Percentiles rank a stretch among this genome's conserved stretches.
These are phyloP conservation scores for Lottia gigantea DNA, from an alignment of 2,888 invertebrate species.

Conservation along the genomic window DNA sequence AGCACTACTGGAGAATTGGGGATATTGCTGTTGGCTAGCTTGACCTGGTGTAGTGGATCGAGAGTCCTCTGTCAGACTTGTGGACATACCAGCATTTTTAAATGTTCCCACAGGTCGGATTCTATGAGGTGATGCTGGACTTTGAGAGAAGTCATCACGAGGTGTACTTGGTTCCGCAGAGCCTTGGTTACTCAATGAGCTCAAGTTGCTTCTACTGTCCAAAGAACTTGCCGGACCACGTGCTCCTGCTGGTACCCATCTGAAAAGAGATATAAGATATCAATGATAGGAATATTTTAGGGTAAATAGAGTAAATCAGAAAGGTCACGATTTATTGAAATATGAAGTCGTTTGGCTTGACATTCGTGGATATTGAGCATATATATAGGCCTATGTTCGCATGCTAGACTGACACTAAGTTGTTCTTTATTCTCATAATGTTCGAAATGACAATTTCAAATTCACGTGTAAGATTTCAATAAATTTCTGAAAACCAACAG, in stretches of 20 bases:
- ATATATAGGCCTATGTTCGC: too few relatives aligned
- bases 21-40: neutral
- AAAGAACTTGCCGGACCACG: neutral
- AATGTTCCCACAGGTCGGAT: neutral
- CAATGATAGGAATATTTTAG: too few relatives aligned
- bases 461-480: too few relatives aligned
- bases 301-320: too few relatives aligned
- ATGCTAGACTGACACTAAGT: too few relatives aligned
- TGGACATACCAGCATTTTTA: neutral
- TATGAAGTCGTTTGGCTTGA: too few relatives aligned
- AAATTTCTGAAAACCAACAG: too few relatives aligned
- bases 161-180: slow-evolving; percentile 1
- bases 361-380: too few relatives aligned
- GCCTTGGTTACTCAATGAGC: neutral
- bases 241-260: neutral
- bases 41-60: neutral
- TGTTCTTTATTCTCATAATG: too few relatives aligned
- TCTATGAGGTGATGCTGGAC: neutral
- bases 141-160: neutral
- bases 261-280: neutral
- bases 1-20: neutral
- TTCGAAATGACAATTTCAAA: too few relatives aligned
- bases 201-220: slow-evolving; percentile 3
- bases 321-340: too few relatives aligned
- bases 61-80: neutral